Conservation (phyloP, 1,140 invertebrate species). For the Mylabris phalerata region DNA sequence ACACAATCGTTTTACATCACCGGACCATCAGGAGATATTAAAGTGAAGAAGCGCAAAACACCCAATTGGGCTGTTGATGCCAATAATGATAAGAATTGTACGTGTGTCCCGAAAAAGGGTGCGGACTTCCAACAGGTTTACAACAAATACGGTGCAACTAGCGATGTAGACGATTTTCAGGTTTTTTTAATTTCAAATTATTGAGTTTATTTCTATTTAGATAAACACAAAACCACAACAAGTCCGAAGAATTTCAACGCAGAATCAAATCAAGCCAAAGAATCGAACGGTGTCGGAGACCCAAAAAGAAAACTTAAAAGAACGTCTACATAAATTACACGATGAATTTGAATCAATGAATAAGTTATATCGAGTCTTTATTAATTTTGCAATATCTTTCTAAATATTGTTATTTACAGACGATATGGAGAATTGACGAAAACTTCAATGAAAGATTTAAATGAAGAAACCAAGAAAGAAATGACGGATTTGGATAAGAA, state of each 20-base stretch:
- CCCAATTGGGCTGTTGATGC: constrained; percentile 26
- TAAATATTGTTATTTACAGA: constrained; percentile 28
- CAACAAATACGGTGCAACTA: constrained; percentile 20
- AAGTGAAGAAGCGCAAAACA: constrained; percentile 20
- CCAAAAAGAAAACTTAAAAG: constrained; percentile 36
- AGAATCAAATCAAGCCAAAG: background rate
- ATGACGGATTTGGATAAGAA: constrained; percentile 35
- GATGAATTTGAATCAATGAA: constrained; percentile 45
- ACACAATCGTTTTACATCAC: constrained; percentile 6
- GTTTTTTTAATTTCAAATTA: background rate
- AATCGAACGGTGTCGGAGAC: constrained; percentile 20
- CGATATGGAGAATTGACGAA: constrained; percentile 45
- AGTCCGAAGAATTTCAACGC: background rate
- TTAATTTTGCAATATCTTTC: too few species aligned
- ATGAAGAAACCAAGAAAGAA: constrained; percentile 29
- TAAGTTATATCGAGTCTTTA: constrained; percentile 28
- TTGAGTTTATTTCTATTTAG: too few species aligned
- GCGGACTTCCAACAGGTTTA: constrained; percentile 30
- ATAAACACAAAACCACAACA: background rate
- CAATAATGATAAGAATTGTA: constrained; percentile 28
- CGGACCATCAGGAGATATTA: constrained; percentile 32
- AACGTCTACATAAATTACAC: constrained; percentile 44
- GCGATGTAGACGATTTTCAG: background rate
- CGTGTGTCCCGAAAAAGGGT: constrained; percentile 27
- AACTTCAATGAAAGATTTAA: too few species aligned